Evolutionary conservation across 2,888 invertebrate genomes (phyloP).

Genomic region (Hypercompe scribonia): DNA sequence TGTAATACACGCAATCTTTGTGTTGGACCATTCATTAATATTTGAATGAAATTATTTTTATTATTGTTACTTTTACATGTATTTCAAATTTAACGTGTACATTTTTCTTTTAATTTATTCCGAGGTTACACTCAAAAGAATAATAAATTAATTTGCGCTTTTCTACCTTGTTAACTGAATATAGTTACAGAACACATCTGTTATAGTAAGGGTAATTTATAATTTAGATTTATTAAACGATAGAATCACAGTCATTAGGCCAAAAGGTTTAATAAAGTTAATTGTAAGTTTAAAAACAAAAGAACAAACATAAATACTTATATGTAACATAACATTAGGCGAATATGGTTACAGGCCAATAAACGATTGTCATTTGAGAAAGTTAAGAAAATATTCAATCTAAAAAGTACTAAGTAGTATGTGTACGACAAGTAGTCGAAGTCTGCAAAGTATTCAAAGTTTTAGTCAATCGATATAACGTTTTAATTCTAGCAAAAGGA

Average conservation of each 20-base stretch:
- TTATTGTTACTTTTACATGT: constrained; percentile 30
- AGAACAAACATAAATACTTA: no score
- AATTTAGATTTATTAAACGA: not conserved
- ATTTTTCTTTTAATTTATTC: not conserved
- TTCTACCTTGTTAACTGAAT: not conserved
- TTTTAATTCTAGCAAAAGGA: not conserved
- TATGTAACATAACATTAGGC: not conserved
- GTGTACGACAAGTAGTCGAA: not conserved
- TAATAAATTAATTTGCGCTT: not conserved
- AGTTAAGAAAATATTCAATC: not conserved
- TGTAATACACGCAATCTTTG: constrained; percentile 52
- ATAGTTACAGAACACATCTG: not conserved
- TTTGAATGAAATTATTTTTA: constrained; percentile 26
- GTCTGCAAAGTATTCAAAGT: not conserved
- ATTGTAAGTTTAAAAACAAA: not conserved
- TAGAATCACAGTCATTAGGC: no score
- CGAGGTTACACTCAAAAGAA: not conserved
- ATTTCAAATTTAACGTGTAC: not conserved
- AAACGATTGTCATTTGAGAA: not conserved
- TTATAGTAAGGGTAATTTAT: not conserved
- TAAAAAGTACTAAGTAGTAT: not conserved
- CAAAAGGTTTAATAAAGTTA: not conserved
- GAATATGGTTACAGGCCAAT: not conserved
- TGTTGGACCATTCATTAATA: constrained; percentile 57
- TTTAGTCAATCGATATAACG: not conserved